Base-by-base conservation (phyloP, 37 sponge, comb jelly and placozoan genomes). In the Lycopodina hypogea region DNA sequence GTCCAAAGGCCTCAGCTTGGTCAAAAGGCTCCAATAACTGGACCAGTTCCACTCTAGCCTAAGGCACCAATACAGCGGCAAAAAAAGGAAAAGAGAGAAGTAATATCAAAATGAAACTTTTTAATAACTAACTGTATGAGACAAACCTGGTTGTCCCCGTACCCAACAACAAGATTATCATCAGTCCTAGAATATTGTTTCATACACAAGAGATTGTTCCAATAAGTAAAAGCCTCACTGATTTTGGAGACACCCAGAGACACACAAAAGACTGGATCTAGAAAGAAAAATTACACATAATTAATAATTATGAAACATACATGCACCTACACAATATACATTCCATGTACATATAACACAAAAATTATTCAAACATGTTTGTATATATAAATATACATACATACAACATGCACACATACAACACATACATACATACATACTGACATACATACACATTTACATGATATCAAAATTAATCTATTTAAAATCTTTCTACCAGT, bases 1-100 rank as follows among this genome's bases (percentile, higher is more conserved):
- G 68, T 14, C 93, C 93, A 75, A 82, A 93, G 0, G 93, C 86
- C 36, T 85, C 89, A 58, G 93, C 89, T 72, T 75, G 86, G 22
- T 93, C 81, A 2, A 93, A 58, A 4, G 74, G 76, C 14, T 77
- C 80, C 29, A 55, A 9, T 34, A 85, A 22, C 69, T 82, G 58
- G 1, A 71, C 64, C 68, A 90, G 60, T 36, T 82, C 82, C 30
- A 90, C 39, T 62, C 60, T 78, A 40, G 79, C 78, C 90, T 90
- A 33, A 23, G 57, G 34, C 39, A 14, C 48, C n/a, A n/a, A n/a
- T n/a, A n/a, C n/a, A n/a, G n/a, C n/a, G n/a, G n/a, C n/a, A n/a
- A n/a, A n/a, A 45, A 45, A 45, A 9, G 8, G 42, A 36, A 15
- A 34, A 30, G 2, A 74, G 22, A 69, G 9, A 70, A 22, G 22